Evolutionary conservation across 2,888 invertebrate genomes (phyloP), one percentile per base, ranked within the genome.

Genomic region (Liopterus haemorrhoidalis): DNA sequence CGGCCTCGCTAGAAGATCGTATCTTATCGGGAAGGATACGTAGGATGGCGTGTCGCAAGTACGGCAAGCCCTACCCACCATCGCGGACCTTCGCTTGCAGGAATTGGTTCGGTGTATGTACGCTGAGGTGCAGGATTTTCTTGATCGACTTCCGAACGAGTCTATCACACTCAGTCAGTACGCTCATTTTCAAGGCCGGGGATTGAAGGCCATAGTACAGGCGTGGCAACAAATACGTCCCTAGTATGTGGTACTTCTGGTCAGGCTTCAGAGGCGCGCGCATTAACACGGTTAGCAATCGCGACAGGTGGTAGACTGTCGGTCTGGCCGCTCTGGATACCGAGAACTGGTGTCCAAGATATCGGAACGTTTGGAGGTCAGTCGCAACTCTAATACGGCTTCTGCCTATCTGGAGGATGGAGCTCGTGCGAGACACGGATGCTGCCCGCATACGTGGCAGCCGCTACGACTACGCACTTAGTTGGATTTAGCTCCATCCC

Each of bases 391-490:
- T n/a, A n/a, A n/a, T n/a, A n/a, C n/a, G n/a, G n/a, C n/a, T n/a
- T n/a, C n/a, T n/a, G n/a, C n/a, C n/a, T n/a, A n/a, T n/a, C 4
- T 4, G 4, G 31, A 5, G 16, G 15, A n/a, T 11, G 4, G 43
- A 8, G 0, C 36, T 31, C 1, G 43, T 25, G 6, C 39, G 37
- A 1, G 37, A 9, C 2, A 35, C n/a, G 9, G 37, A 42, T 15
- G 32, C 40, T 2, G 44, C 48, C 1, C 31, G 30, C 0, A 48
- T 40, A 2, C n/a, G 33, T 28, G 11, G 38, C 44, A 2, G 42
- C 44, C 1, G 44, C 38, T 2, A 43, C 39, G 2, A 44, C 39
- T 3, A 39, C 16, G 9, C 44, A 48, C 12, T 48, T 48, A 1
- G 6, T 22, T 0, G 15, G 21, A 12, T 48, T 48, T 3, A 48